Conservation (phyloP, 2,113 vertebrate genomes). For the Bothrops jararaca region DNA sequence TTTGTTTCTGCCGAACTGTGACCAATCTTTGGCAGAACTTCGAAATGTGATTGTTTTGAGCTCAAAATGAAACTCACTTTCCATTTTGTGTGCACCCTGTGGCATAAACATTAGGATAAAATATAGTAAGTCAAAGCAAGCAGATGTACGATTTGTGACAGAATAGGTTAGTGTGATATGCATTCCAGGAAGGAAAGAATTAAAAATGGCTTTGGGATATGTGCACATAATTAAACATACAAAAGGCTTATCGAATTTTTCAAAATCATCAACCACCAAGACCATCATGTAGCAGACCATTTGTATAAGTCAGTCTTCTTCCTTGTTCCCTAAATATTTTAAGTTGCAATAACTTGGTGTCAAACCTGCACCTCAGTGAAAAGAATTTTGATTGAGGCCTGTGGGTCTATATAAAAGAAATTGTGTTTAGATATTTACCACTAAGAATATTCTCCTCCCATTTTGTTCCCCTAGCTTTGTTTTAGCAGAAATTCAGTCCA, state of each 20-base stretch:
- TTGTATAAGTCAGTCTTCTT: not conserved
- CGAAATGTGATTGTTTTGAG: not conserved
- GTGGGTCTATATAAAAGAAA: not conserved
- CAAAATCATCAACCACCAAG: slow-evolving; percentile 48
- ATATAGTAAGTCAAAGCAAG: slow-evolving; percentile 38
- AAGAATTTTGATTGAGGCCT: not conserved
- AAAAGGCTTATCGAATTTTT: slow-evolving; percentile 43
- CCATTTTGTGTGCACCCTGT: slow-evolving; percentile 7
- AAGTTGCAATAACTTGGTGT: not conserved
- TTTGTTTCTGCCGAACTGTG: not conserved
- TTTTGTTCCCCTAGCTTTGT: not conserved
- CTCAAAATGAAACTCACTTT: not conserved
- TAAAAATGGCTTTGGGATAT: slow-evolving; percentile 42
- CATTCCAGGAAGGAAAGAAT: slow-evolving; percentile 19
- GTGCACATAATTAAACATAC: slow-evolving; percentile 54
- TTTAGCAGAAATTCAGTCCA: not conserved
- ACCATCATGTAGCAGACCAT: not conserved
- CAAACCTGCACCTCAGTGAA: not conserved
- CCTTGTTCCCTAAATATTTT: not conserved
- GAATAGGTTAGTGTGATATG: slow-evolving; percentile 48
- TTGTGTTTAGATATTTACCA: not conserved
- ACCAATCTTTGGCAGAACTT: not conserved
- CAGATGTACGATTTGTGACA: slow-evolving; percentile 47
- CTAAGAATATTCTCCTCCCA: not conserved
- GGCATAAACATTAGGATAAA: not conserved